Evolutionary conservation across 2,113 vertebrate species (phyloP).

Genomic region (Neotoma lepida): DNA sequence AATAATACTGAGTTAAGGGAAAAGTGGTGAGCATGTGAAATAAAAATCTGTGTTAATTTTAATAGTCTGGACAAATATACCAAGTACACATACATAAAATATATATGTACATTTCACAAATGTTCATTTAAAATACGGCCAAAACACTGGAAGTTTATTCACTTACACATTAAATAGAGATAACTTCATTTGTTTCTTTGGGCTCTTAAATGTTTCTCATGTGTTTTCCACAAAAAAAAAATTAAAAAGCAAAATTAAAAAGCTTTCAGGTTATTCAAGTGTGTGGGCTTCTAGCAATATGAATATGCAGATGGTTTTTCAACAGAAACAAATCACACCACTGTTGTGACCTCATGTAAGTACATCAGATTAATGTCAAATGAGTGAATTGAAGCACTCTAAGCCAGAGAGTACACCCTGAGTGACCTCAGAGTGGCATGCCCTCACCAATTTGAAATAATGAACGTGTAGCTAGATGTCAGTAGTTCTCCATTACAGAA

Average conservation of each 20-base stretch:
- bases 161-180: slow-evolving; percentile 8
- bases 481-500: slow-evolving; percentile 57
- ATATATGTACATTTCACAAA: background rate
- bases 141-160: background rate
- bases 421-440: background rate
- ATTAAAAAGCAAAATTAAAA: slow-evolving; percentile 37
- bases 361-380: slow-evolving; percentile 14
- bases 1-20: background rate
- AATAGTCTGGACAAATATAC: background rate
- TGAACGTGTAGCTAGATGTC: slow-evolving; percentile 40
- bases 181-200: slow-evolving; percentile 40
- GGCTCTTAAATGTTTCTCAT: background rate
- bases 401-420: background rate
- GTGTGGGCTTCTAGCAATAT: background rate
- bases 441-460: slow-evolving; percentile 42
- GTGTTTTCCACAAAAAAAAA: slow-evolving; percentile 16
- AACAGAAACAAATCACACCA: slow-evolving; percentile 32
- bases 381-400: background rate
- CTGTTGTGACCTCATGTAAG: slow-evolving; percentile 43
- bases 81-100: background rate
- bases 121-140: background rate
- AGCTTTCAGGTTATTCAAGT: background rate
- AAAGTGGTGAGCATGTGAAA: background rate
- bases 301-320: slow-evolving; percentile 52
- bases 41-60: slow-evolving; percentile 30